phyloP scores from a whole-genome alignment of 1,140 invertebrate genomes.

The Caenorhabditis latens region DNA sequence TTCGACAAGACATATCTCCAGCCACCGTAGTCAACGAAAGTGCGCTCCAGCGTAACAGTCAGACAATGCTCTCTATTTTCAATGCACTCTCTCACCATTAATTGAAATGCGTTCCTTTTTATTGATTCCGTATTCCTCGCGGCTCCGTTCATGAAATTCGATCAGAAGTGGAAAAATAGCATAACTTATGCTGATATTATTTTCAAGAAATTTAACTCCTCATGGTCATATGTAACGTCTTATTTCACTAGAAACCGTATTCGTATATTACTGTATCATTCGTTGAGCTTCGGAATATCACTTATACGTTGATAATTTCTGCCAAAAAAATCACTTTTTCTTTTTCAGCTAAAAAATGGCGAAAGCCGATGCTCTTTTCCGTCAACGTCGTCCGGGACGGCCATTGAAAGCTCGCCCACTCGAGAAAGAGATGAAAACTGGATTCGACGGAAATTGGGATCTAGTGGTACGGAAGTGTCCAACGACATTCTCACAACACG shows the following conservation, averaged over 20 bases:
- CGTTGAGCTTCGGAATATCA: too few species aligned
- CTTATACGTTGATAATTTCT: too few species aligned
- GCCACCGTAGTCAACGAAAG: background rate
- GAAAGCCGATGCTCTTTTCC: constrained; percentile 38
- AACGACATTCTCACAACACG: constrained; percentile 31
- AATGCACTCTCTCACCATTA: background rate
- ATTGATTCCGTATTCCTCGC: background rate
- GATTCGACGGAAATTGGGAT: constrained; percentile 51
- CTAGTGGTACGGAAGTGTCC: constrained; percentile 26
- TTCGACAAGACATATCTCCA: background rate
- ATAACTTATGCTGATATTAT: too few species aligned
- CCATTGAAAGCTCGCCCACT: background rate
- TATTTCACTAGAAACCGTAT: too few species aligned
- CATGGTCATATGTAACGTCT: too few species aligned
- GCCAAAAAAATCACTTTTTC: too few species aligned
- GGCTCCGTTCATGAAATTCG: too few species aligned
- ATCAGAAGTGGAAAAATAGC: too few species aligned
- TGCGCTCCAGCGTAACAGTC: background rate
- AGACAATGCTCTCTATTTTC: background rate
- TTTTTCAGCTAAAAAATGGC: background rate
- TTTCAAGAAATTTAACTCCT: too few species aligned
- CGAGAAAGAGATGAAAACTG: constrained; percentile 32
- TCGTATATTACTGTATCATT: too few species aligned
- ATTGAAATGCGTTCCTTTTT: background rate
- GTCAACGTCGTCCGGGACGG: constrained; percentile 34